Conservation (phyloP, 53 echinoderm and acorn worm genomes). For the Apostichopus leukothele region DNA sequence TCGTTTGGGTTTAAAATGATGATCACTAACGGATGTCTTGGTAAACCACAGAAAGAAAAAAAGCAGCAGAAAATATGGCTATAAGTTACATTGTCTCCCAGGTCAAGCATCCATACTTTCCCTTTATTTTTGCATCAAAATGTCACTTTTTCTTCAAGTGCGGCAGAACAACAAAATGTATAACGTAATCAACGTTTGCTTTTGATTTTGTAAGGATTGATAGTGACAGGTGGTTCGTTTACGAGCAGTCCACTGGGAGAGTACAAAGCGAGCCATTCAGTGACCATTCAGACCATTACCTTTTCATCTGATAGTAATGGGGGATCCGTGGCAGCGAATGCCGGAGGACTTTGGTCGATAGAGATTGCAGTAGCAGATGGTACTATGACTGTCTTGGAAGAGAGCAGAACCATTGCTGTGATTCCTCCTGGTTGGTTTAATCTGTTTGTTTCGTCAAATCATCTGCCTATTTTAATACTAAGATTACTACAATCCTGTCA, state of each 20-base stretch:
- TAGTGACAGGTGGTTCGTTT: background rate
- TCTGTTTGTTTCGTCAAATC: too few species aligned
- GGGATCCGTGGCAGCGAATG: background rate
- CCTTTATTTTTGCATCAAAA: too few species aligned
- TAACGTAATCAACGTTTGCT: background rate
- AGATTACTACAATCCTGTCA: too few species aligned
- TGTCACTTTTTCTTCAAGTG: too few species aligned
- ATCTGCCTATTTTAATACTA: too few species aligned
- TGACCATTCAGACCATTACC: background rate
- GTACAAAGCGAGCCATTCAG: slow-evolving; percentile 15
- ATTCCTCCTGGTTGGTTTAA: background rate
- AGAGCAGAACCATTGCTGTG: background rate
- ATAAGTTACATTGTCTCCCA: too few species aligned
- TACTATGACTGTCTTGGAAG: background rate
- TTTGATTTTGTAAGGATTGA: background rate
- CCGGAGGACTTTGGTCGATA: background rate
- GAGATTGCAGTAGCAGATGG: background rate
- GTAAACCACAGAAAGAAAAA: too few species aligned
- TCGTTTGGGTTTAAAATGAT: too few species aligned
- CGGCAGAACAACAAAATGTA: too few species aligned
- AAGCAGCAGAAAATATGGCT: too few species aligned
- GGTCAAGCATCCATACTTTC: too few species aligned
- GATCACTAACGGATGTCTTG: too few species aligned
- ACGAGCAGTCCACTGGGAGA: background rate
- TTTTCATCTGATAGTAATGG: background rate